Conservation (phyloP, 2,797 vertebrate species). For the Pseudotriccus pelzelni region DNA sequence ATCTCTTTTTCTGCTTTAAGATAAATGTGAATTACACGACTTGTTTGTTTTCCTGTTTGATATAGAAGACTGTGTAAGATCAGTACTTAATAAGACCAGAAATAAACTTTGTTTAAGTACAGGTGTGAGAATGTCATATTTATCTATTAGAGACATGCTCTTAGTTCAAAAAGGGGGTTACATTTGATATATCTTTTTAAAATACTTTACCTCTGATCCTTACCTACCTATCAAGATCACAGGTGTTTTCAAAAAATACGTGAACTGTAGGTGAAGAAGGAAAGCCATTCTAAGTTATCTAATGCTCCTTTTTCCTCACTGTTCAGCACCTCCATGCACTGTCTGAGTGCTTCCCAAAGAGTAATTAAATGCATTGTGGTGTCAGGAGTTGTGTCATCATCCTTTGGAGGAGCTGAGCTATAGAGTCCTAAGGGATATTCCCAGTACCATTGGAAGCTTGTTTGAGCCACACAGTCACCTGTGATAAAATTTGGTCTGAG, state of each 20-base stretch:
- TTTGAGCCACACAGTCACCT: not conserved
- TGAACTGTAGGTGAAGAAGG: not conserved
- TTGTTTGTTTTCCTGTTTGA: not conserved
- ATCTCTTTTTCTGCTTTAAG: not conserved
- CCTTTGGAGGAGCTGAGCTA: not conserved
- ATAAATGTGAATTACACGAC: not conserved
- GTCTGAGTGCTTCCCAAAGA: not conserved
- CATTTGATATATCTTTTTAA: not conserved
- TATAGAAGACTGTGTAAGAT: not conserved
- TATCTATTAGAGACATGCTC: not conserved
- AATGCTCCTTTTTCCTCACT: not conserved
- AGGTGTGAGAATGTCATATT: not conserved
- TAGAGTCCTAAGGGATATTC: not conserved
- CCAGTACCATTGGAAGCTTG: not conserved
- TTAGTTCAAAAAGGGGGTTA: not conserved
- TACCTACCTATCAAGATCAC: not conserved
- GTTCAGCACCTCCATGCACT: not conserved
- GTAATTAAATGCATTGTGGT: accelerated
- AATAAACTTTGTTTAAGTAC: not conserved
- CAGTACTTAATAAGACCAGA: not conserved
- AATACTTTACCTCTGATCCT: not conserved
- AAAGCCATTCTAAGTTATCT: accelerated
- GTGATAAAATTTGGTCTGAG: not conserved
- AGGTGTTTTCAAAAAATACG: not conserved
- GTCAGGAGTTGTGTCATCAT: not conserved